Base-by-base conservation (phyloP, 1,140 invertebrate species). In the Ooceraea biroi region DNA sequence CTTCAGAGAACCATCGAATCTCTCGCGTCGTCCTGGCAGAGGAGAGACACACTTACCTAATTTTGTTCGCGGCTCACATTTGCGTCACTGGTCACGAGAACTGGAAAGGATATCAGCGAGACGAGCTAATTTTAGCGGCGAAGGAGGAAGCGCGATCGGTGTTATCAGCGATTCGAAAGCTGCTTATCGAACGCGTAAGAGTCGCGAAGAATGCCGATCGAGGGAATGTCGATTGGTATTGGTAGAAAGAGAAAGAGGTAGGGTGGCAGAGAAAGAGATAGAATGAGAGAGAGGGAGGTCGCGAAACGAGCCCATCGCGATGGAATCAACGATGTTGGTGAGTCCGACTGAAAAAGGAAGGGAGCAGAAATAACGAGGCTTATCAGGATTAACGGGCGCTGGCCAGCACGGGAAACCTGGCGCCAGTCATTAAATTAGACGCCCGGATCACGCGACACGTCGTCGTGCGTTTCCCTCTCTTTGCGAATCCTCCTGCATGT, bases 351-450 rank as follows among this genome's bases (percentile, higher is more conserved):
- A 66, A 76, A 77, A 27, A 36, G 65, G 52, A 44, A 85, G 86
- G 68, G 78, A 85, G 60, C 77, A 73, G 86, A 88, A 78, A 78
- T 89, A 88, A 88, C 55, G 73, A 78, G 60, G 46, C 82, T 55
- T 12, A 72, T 77, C 60, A 65, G 87, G 87, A 86, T 88, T 89
- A 88, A 89, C 82, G 88, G 85, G 85, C 72, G 69, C 58, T 88
- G 65, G 65, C 74, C 46, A 77, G 69, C 48, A 82, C 85, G 85
- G 76, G 65, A 85, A 89, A 88, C 82, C 71, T 89, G 88, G 82
- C 88, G 88, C 88, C 88, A 82, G 88, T 41, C 85, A 87, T 85
- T 89, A 89, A 89, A 89, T 89, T 87, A 85, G 85, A 74, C 61
- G n/a, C 63, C 63, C 41, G 61, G 50, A 69, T 55, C 76, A 36